Evolutionary conservation across 2,888 invertebrate genomes (phyloP), one percentile per base, ranked within the genome.

Genomic region (Anarsia innoxiella): DNA sequence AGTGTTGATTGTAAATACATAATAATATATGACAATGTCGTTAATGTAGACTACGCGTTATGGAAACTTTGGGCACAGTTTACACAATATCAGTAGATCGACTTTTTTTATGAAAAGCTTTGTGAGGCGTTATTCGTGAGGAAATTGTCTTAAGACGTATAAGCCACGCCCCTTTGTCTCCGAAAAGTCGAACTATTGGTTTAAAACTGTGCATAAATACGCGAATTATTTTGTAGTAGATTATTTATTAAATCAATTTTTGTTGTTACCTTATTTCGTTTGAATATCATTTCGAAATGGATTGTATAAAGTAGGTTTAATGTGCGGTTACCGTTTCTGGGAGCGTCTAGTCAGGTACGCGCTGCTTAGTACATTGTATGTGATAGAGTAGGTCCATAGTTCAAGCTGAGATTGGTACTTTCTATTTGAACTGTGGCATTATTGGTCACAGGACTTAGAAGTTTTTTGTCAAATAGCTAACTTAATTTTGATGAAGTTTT

Each of bases 261-360:
- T 42, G 33, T 51, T 46, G 37, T 48, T 39, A 41, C 37, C 31
- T 31, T 39, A 39, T 39, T 41, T 32, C 27, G 33, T 30, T 42
- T 35, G 37, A 42, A 28, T 36, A 38, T 38, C 27, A 23, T 44
- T 51, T 57, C 44, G 60, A 52, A 58, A 62, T 65, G 69, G 64
- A 70, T 70, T 84, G 82, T 84, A 84, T 77, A 83, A 84, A 83
- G 80, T 84, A 84, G 80, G 73, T 67, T n/a, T 79, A 75, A 72
- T 61, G 63, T 66, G 56, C 59, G 45, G 57, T 59, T 54, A 52
- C 54, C 53, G 57, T 51, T 49, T 59, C 56, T 53, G 30, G 41
- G 42, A 58, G 48, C 52, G 52, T 76, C 79, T 79, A 82, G 80
- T 78, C 79, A 77, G 25, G n/a, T n/a, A n/a, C 61, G 61, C 67